Conservation (phyloP, 1,140 invertebrate species). For the Drosophila jambulina region DNA sequence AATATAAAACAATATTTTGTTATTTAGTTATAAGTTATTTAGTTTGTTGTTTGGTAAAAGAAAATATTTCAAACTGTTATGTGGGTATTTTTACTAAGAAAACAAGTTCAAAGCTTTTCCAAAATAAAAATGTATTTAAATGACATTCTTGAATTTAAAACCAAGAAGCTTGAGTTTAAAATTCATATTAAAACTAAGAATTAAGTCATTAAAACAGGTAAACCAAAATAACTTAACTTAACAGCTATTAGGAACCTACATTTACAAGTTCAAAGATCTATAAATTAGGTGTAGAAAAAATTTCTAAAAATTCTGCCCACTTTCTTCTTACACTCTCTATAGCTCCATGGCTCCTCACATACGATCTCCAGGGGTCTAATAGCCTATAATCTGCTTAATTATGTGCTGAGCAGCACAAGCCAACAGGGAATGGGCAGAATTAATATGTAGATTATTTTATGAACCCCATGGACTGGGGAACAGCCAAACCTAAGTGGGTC, state of each 20-base stretch:
- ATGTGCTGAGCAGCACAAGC: constrained; percentile 37
- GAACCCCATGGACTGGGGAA: not conserved
- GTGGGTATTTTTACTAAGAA: not conserved
- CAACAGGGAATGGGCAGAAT: constrained; percentile 10
- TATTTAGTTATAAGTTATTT: too few relatives aligned
- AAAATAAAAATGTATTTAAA: not conserved
- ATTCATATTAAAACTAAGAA: not conserved
- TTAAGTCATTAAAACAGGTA: not conserved
- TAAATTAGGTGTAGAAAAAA: constrained; percentile 5
- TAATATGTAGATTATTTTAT: constrained; percentile 48
- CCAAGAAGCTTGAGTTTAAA: not conserved
- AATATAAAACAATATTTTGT: too few relatives aligned
- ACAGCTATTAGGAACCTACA: not conserved
- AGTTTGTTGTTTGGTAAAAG: not conserved
- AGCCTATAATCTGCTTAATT: constrained; percentile 45
- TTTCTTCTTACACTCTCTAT: constrained; percentile 8
- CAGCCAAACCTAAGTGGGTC: not conserved
- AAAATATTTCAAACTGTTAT: not conserved
- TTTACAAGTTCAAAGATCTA: not conserved
- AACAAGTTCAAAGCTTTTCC: not conserved
- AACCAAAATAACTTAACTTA: not conserved
- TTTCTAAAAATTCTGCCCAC: constrained; percentile 2
- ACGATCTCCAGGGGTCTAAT: constrained; percentile 27
- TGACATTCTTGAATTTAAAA: not conserved
- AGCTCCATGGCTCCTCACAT: too few relatives aligned